Evolutionary conservation across 2,113 vertebrate genomes (phyloP), one percentile per base, ranked within the genome.

Genomic region (Myiozetetes cayanensis): DNA sequence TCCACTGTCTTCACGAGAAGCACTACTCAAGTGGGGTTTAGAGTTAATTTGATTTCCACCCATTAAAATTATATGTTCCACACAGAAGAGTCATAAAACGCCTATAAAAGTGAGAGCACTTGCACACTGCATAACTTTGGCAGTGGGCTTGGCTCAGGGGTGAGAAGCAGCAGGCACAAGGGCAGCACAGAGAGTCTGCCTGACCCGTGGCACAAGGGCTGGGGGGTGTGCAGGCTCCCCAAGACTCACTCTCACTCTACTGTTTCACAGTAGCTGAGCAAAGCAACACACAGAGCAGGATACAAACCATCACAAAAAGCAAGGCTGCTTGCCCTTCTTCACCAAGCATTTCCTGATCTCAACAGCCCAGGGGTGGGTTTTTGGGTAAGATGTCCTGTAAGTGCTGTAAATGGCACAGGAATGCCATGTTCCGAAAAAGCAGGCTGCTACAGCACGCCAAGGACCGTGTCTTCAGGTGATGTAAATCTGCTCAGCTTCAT

Each of bases 1-100:
- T 94, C 70, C 63, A 78, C 73, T 41, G 55, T 52, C 86, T 94
- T 87, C 80, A 92, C 58, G 85, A 82, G 86, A 89, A 92, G 49
- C 80, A 65, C 89, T 79, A 67, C 61, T 82, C 91, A 94, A 72
- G 74, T 76, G 89, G 70, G 84, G 81, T 78, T 94, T 95, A 65
- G 55, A 96, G 84, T 78, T 97, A 94, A 94, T 95, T 96, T 95
- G 84, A 77, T 92, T 95, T 92, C 80, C 31, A 78, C 73, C 84
- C 80, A 94, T 94, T 95, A 91, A 87, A 90, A 85, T 94, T 91
- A 75, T 94, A 92, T 92, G 89, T 91, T 95, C 89, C 81, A 92
- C 94, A 95, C 81, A 94, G 44, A 56, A 68, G 67, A 91, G 80
- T 62, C 74, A 75, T 92, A 94, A 94, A 89, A 83, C 0, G 66